Base-by-base conservation (phyloP, 2,113 vertebrate species). In the Platanista minor region DNA sequence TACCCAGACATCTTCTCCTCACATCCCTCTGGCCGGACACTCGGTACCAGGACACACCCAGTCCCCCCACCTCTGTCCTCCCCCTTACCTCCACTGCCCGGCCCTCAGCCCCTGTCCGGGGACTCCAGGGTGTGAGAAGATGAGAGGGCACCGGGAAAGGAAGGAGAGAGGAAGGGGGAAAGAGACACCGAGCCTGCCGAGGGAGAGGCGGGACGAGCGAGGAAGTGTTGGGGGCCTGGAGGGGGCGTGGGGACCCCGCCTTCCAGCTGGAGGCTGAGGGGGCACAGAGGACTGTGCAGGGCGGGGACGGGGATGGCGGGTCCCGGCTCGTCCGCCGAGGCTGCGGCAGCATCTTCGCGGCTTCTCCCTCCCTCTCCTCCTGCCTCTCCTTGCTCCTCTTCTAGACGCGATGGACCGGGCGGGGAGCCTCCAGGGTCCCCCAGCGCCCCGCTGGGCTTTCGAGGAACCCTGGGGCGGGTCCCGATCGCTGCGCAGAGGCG, bases 381-480 rank as follows among this genome's bases (percentile, higher is more conserved):
- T 36, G 43, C 62, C 81, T 93, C 66, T 64, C 67, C 14, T 13
- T 14, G 36, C n/a, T 14, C 46, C 15, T 41, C 12, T n/a, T 78
- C 62, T 12, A 61, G 33, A 20, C 15, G 59, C 52, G 20, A 57
- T 25, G 23, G 82, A 36, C 80, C 25, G 15, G 74, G 46, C 9
- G 13, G 67, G 71, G 25, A 36, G 75, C 36, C 80, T 84, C 82
- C 67, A 5, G 54, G 66, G 88, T 43, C 84, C 46, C 94, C 87
- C 39, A 8, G 33, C 25, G 17, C 43, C 85, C 93, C 29, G 13
- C 87, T 5, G 11, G 93, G 86, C 96, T 97, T 97, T 98, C 95
- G 86, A 98, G 97, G 97, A 98, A 98, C 95, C 93, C 93, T n/a
- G 49, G 92, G 89, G 91, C 71, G 31, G 85, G 78, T 77, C 43